Percentiles rank a stretch among this genome's conserved stretches.
phyloP scores from a whole-genome alignment of 92 coral and sea anemone species.

The Pocillopora meandrina region DNA sequence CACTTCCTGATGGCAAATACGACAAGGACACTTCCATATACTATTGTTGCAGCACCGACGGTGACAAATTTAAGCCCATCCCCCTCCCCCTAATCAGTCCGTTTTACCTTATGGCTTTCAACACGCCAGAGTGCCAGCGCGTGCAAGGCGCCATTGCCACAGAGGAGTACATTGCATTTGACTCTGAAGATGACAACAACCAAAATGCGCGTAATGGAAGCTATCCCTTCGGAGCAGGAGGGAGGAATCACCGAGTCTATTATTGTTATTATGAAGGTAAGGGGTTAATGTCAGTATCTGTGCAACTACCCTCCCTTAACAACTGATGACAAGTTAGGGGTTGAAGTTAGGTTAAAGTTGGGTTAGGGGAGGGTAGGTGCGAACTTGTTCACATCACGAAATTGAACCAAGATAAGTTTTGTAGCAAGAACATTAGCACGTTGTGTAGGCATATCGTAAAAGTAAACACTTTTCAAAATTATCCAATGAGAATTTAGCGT shows the following conservation, averaged over 20 bases:
- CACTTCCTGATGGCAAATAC: conserved; percentile 62
- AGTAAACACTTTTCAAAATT: background rate
- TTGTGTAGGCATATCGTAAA: no score
- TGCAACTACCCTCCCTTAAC: no score
- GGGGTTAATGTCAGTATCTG: background rate
- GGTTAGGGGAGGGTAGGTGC: no score
- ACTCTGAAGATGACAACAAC: conserved; percentile 43
- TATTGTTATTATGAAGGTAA: conserved; percentile 41
- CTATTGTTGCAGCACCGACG: conserved; percentile 55
- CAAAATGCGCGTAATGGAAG: conserved; percentile 26
- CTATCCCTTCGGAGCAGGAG: conserved; percentile 33
- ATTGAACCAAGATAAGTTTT: no score
- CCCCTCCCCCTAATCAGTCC: conserved; percentile 50
- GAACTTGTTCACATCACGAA: no score
- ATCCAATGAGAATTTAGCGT: background rate
- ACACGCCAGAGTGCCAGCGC: conserved; percentile 49
- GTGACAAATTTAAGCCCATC: conserved; percentile 38
- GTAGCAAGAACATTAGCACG: no score
- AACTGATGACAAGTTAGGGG: no score
- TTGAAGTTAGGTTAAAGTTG: no score
- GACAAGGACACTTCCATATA: conserved; percentile 17
- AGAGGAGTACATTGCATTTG: conserved; percentile 46
- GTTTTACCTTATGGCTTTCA: conserved; percentile 44
- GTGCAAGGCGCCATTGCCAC: conserved; percentile 56
- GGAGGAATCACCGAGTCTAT: conserved; percentile 2